Conservation (phyloP, 2,797 vertebrate species). For the Oophaga sylvatica region DNA sequence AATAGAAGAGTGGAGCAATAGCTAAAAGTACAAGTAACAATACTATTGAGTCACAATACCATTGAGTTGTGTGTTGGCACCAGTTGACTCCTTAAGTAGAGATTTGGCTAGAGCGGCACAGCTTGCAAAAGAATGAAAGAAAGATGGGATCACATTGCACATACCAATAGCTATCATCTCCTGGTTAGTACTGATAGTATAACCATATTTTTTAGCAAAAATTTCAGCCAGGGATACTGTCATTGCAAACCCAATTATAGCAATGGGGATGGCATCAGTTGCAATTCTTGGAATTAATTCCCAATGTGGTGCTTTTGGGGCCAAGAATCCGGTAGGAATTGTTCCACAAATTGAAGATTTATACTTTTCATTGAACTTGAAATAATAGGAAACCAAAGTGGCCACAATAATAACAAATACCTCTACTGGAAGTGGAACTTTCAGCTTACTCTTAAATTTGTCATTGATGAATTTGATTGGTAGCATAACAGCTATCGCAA, state of each 20-base stretch:
- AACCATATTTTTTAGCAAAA: constrained; percentile 71
- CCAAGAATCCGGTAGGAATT: constrained; percentile 71
- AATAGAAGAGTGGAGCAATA: constrained; percentile 69
- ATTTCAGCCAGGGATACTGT: constrained; percentile 69
- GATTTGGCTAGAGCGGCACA: constrained; percentile 70
- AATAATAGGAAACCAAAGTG: constrained; percentile 66
- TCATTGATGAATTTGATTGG: constrained; percentile 70
- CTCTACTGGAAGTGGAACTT: constrained; percentile 68
- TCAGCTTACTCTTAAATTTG: constrained; percentile 67
- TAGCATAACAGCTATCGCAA: constrained; percentile 65
- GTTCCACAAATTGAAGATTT: constrained; percentile 64
- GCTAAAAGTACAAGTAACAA: constrained; percentile 70
- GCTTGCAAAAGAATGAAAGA: constrained; percentile 71
- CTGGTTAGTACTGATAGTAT: constrained; percentile 67
- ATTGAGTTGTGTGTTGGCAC: constrained; percentile 67
- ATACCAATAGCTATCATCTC: constrained; percentile 72
- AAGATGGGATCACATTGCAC: constrained; percentile 71
- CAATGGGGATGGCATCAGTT: constrained; percentile 70
- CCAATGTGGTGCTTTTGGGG: constrained; percentile 64
- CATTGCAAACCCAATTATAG: constrained; percentile 70
- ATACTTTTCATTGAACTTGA: constrained; percentile 62
- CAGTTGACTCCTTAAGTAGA: constrained; percentile 70
- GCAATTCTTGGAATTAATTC: constrained; percentile 68
- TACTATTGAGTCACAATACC: constrained; percentile 67
- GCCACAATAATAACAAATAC: constrained; percentile 68